Evolutionary conservation across 2,797 vertebrate genomes (phyloP).

Genomic region (Morus bassanus): DNA sequence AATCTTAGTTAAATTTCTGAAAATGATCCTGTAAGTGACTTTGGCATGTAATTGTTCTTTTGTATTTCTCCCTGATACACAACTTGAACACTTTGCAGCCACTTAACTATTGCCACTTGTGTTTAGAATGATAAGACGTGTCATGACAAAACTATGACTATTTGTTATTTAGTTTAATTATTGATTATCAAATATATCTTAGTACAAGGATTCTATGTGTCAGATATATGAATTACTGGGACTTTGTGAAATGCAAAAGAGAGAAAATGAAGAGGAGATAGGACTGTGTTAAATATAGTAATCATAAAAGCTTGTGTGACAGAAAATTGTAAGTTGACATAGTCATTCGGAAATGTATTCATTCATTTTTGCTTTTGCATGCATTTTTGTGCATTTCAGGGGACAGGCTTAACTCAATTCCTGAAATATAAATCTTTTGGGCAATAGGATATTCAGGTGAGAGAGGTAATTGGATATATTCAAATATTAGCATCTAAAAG

Average conservation of each 20-base stretch:
- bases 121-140: background rate
- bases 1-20: background rate
- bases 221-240: background rate
- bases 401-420: background rate
- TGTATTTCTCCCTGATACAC: background rate
- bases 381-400: slow-evolving; percentile 2
- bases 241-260: background rate
- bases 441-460: background rate
- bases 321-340: slow-evolving; percentile 11
- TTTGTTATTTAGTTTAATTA: background rate
- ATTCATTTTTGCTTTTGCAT: slow-evolving; percentile 17
- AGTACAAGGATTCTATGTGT: background rate
- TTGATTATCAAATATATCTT: background rate
- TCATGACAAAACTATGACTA: background rate
- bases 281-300: background rate
- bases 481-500: background rate
- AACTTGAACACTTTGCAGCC: background rate
- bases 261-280: background rate
- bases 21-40: background rate
- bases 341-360: background rate
- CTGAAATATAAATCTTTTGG: background rate
- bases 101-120: background rate
- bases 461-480: background rate
- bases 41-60: background rate
- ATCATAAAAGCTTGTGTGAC: background rate